Conservation (phyloP, 2,888 invertebrate species). For the Isotomurus palustris region DNA sequence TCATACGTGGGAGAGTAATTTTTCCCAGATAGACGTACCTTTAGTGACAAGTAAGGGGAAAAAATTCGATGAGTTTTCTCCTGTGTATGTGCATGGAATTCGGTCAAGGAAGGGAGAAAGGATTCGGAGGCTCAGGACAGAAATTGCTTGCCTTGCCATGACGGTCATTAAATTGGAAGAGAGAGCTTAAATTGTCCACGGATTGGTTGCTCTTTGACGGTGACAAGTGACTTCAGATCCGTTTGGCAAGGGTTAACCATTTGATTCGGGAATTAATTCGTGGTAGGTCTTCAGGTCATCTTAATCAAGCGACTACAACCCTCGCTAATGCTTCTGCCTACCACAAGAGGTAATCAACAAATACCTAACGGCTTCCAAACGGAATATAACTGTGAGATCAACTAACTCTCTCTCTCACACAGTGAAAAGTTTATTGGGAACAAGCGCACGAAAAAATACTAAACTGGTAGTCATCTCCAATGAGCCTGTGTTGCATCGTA, state of each 20-base stretch:
- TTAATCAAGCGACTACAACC: constrained; percentile 1
- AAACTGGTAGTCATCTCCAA: too few relatives aligned
- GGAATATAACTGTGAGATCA: too few relatives aligned
- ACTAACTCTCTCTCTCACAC: too few relatives aligned
- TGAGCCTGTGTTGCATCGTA: too few relatives aligned
- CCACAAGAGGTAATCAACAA: constrained; percentile 10
- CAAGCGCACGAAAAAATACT: too few relatives aligned
- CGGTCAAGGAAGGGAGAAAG: neutral
- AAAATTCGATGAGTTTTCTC: neutral
- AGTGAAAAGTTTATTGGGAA: too few relatives aligned
- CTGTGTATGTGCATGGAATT: constrained; percentile 4
- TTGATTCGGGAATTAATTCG: constrained; percentile 38
- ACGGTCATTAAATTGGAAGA: constrained; percentile 13
- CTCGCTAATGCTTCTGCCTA: too few relatives aligned
- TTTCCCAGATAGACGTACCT: too few relatives aligned
- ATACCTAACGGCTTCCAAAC: neutral
- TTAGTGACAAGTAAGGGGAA: neutral
- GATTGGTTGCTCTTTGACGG: constrained; percentile 1
- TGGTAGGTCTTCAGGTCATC: constrained; percentile 15
- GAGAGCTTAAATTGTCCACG: constrained; percentile 9
- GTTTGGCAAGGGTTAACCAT: constrained; percentile 16
- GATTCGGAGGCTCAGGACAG: neutral
- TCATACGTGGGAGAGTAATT: too few relatives aligned
- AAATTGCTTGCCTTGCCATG: constrained; percentile 8
- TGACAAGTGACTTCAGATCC: constrained; percentile 15